Percentiles rank a stretch among this genome's conserved stretches.
phyloP scores from a whole-genome alignment of 2,888 invertebrate genomes.

The Pasiphila rectangulata region DNA sequence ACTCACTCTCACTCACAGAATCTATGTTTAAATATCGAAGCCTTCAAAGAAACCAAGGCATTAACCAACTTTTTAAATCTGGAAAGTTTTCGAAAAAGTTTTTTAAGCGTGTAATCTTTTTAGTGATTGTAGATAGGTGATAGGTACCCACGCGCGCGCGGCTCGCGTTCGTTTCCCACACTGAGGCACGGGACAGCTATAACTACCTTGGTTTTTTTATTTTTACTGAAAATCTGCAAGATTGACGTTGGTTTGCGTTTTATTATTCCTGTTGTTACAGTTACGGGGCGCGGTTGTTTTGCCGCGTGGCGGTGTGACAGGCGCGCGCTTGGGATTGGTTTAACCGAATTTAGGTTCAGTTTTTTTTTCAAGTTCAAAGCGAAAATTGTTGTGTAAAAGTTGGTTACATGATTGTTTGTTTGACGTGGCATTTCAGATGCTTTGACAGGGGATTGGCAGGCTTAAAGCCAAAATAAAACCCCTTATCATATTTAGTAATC shows the following conservation, averaged over 20 bases:
- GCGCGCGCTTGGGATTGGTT: conserved; percentile 3
- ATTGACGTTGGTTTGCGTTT: conserved; percentile 59
- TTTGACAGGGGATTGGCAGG: too few relatives aligned
- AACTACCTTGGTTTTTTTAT: conserved; percentile 57
- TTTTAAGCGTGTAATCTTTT: conserved; percentile 37
- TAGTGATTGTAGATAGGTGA: conserved; percentile 50
- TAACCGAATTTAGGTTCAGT: conserved; percentile 1
- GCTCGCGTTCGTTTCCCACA: conserved; percentile 66
- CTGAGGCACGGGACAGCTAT: conserved; percentile 69
- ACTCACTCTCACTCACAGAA: conserved; percentile 27
- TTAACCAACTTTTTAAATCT: neutral
- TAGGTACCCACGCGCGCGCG: conserved; percentile 58
- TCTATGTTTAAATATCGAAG: neutral
- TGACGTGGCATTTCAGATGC: neutral
- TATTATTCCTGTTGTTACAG: conserved; percentile 47
- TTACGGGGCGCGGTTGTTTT: conserved; percentile 36
- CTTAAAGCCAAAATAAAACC: too few relatives aligned
- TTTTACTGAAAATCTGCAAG: conserved; percentile 69
- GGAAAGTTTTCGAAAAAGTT: conserved; percentile 39
- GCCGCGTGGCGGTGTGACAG: conserved; percentile 32
- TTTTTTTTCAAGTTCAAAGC: too few relatives aligned
- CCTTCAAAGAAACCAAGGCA: neutral
- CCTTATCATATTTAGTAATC: too few relatives aligned
- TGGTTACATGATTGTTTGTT: neutral
- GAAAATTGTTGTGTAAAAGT: too few relatives aligned